Percentiles rank a stretch among this genome's conserved stretches.
Evolutionary conservation across 2,113 vertebrate genomes (phyloP).

Genomic region (Lampris megalopsis): DNA sequence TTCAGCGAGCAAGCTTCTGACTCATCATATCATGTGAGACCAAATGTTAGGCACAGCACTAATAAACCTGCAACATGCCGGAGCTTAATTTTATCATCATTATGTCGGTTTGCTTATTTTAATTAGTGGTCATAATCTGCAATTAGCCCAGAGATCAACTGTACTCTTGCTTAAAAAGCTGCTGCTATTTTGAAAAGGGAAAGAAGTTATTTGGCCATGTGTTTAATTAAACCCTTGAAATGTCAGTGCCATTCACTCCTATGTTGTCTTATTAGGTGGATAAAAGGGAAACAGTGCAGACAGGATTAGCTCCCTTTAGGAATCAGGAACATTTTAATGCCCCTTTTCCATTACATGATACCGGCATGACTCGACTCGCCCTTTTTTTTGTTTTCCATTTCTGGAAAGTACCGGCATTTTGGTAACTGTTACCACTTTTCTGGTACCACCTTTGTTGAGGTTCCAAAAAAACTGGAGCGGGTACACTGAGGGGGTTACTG

Average conservation of each 20-base stretch:
- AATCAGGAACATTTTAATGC: not conserved
- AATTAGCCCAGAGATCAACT: slow-evolving; percentile 83
- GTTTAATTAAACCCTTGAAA: slow-evolving; percentile 83
- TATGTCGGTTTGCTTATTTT: slow-evolving; percentile 78
- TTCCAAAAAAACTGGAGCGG: too few relatives aligned
- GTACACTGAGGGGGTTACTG: too few relatives aligned
- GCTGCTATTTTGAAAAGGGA: slow-evolving; percentile 74
- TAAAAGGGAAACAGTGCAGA: slow-evolving; percentile 42
- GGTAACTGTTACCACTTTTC: too few relatives aligned
- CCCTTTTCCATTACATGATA: too few relatives aligned
- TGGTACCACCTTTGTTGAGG: too few relatives aligned
- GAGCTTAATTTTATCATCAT: slow-evolving; percentile 78
- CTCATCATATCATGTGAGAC: slow-evolving; percentile 53
- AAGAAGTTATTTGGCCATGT: slow-evolving; percentile 71
- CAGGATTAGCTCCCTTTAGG: slow-evolving; percentile 40
- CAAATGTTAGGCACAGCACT: slow-evolving; percentile 65
- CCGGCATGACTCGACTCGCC: too few relatives aligned
- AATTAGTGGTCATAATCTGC: slow-evolving; percentile 83
- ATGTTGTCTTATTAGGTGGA: slow-evolving; percentile 48
- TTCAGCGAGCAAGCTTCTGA: slow-evolving; percentile 21
- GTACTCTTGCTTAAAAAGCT: slow-evolving; percentile 68
- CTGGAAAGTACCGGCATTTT: not conserved
- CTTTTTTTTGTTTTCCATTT: not conserved
- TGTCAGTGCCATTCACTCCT: slow-evolving; percentile 72
- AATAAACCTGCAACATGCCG: slow-evolving; percentile 66